phyloP scores from a whole-genome alignment of 1,140 invertebrate genomes.

The Ladona fulva region DNA sequence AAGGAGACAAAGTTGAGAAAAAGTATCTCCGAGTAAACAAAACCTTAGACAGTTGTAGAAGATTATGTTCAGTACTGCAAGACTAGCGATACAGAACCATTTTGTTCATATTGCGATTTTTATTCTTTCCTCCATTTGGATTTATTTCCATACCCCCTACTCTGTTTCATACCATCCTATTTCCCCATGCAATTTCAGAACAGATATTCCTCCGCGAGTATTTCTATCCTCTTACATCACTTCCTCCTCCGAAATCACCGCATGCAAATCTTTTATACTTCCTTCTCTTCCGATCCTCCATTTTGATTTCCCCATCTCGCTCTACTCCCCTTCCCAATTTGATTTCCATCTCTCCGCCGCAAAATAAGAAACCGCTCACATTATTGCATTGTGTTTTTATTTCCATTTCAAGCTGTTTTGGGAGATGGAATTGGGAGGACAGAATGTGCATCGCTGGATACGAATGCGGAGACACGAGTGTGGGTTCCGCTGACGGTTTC shows the following conservation, averaged over 20 bases:
- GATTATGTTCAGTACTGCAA: too few relatives aligned
- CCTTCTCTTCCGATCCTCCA: not conserved
- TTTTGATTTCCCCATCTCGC: not conserved
- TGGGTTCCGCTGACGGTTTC: not conserved
- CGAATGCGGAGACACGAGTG: not conserved
- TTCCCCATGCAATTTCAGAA: too few relatives aligned
- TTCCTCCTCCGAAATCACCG: not conserved
- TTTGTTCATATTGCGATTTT: too few relatives aligned
- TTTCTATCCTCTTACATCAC: not conserved
- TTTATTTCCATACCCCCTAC: too few relatives aligned
- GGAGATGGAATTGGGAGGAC: not conserved
- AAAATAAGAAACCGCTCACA: not conserved
- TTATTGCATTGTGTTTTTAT: conserved; percentile 1
- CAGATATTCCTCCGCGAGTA: not conserved
- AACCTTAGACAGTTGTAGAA: too few relatives aligned
- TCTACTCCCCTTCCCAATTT: not conserved
- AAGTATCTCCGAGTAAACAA: too few relatives aligned
- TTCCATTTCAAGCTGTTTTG: not conserved
- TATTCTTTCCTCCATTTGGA: too few relatives aligned
- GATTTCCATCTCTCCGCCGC: too few relatives aligned
- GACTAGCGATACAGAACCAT: too few relatives aligned
- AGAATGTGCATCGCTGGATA: not conserved
- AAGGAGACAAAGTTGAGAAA: too few relatives aligned
- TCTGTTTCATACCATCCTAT: too few relatives aligned
- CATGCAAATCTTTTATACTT: not conserved